phyloP scores from a whole-genome alignment of 2,797 vertebrate genomes.

The Malacoctenus gilli region DNA sequence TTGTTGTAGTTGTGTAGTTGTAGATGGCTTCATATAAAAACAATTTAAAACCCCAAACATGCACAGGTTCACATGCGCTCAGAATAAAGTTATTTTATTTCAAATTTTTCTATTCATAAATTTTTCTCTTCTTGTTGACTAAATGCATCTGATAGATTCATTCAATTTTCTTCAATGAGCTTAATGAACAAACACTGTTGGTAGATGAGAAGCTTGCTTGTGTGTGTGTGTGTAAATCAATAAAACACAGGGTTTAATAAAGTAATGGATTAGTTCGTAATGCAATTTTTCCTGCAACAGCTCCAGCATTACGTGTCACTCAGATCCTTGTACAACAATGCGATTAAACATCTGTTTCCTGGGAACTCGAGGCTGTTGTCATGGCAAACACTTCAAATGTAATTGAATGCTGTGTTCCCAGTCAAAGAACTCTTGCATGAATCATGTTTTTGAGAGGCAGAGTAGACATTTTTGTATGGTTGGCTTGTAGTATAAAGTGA shows the following conservation, averaged over 20 bases:
- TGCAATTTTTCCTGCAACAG: slow-evolving; percentile 1
- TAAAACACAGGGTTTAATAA: slow-evolving; percentile 50
- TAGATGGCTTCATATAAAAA: too few relatives aligned
- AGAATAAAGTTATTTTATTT: too few relatives aligned
- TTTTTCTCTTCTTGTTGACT: slow-evolving; percentile 13
- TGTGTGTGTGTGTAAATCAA: slow-evolving; percentile 44
- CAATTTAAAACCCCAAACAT: too few relatives aligned
- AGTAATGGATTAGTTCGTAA: slow-evolving; percentile 41
- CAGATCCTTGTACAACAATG: slow-evolving; percentile 10
- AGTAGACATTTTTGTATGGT: slow-evolving; percentile 3
- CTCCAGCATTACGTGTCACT: slow-evolving; percentile 7
- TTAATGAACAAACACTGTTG: slow-evolving; percentile 13
- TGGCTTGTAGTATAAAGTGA: slow-evolving; percentile 3
- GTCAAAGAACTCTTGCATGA: slow-evolving; percentile 10
- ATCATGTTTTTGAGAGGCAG: slow-evolving; percentile 13
- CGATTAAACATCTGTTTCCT: slow-evolving; percentile 15
- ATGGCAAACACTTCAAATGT: slow-evolving; percentile 38
- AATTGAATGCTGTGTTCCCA: slow-evolving; percentile 34
- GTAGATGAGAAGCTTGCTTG: slow-evolving; percentile 35
- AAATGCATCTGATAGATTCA: slow-evolving; percentile 4
- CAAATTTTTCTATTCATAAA: too few relatives aligned
- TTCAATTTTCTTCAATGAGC: too few relatives aligned
- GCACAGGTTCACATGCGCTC: too few relatives aligned
- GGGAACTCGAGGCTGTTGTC: slow-evolving; percentile 26
- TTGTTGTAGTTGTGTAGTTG: too few relatives aligned